Conservation (phyloP, 2,797 vertebrate species). For the Enteromius radiatus region DNA sequence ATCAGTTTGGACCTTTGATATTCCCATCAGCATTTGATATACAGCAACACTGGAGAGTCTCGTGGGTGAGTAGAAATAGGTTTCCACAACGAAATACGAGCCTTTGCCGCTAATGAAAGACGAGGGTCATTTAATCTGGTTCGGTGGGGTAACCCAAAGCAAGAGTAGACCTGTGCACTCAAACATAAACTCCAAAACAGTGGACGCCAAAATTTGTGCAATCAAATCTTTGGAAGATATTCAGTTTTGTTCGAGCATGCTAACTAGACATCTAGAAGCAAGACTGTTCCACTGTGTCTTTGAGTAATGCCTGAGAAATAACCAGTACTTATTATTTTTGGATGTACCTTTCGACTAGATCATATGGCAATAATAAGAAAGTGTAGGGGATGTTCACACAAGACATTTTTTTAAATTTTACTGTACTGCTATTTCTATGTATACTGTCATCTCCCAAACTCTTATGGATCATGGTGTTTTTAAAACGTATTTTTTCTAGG, state of each 20-base stretch:
- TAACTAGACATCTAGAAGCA: conserved; percentile 2
- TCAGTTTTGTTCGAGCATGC: not conserved
- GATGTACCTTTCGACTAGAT: not conserved
- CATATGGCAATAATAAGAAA: not conserved
- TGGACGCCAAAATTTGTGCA: not conserved
- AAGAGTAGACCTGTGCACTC: conserved; percentile 23
- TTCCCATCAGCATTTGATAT: conserved; percentile 9
- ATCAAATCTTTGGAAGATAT: conserved; percentile 26
- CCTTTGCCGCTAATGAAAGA: conserved; percentile 34
- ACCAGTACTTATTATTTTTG: not conserved
- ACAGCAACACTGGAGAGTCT: not conserved
- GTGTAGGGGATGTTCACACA: not conserved
- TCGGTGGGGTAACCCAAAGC: conserved; percentile 35
- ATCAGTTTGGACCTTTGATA: conserved; percentile 18
- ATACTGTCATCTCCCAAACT: not conserved
- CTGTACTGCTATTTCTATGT: not conserved
- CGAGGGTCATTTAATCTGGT: conserved; percentile 40
- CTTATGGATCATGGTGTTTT: not conserved
- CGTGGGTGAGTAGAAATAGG: conserved; percentile 27
- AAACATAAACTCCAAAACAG: not conserved
- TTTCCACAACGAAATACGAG: conserved; percentile 35
- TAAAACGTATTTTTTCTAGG: not conserved
- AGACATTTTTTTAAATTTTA: not conserved
- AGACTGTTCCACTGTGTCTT: conserved; percentile 4
- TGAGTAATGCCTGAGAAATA: conserved; percentile 8